Conservation (phyloP, 2,113 vertebrate genomes). For the Myanophis thanlyinensis region DNA sequence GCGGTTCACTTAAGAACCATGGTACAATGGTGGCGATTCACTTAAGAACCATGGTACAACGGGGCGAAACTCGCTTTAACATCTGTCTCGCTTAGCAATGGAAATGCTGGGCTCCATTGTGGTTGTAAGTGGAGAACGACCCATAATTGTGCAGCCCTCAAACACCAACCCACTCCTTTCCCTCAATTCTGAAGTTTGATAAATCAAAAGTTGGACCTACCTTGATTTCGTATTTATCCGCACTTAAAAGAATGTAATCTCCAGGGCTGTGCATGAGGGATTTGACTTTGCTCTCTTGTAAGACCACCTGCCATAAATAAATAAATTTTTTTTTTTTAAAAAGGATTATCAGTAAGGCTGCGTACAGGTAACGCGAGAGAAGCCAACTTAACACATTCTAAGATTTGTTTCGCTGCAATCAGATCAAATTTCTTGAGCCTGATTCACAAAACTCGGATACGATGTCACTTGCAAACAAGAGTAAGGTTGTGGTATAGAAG, state of each 20-base stretch:
- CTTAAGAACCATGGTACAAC: too few relatives aligned
- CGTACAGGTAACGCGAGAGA: neutral
- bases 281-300: conserved; percentile 94
- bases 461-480: neutral
- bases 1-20: too few relatives aligned
- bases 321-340: too few relatives aligned
- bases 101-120: neutral
- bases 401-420: neutral
- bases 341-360: neutral
- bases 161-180: neutral
- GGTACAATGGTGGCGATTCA: too few relatives aligned
- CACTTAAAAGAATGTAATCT: conserved; percentile 93
- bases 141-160: neutral
- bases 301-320: conserved; percentile 82
- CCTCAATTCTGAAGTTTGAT: rapidly evolving
- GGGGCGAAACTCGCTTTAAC: too few relatives aligned
- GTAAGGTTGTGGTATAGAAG: too few relatives aligned
- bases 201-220: conserved; percentile 61
- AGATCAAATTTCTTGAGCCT: neutral
- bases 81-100: neutral
- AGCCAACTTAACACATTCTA: neutral
- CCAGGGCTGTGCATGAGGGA: conserved; percentile 96
- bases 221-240: conserved; percentile 99
- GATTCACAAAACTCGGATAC: neutral
- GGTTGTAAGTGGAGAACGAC: neutral